Conservation (phyloP, 2,888 invertebrate genomes). For the Meiosimyza platycephala region DNA sequence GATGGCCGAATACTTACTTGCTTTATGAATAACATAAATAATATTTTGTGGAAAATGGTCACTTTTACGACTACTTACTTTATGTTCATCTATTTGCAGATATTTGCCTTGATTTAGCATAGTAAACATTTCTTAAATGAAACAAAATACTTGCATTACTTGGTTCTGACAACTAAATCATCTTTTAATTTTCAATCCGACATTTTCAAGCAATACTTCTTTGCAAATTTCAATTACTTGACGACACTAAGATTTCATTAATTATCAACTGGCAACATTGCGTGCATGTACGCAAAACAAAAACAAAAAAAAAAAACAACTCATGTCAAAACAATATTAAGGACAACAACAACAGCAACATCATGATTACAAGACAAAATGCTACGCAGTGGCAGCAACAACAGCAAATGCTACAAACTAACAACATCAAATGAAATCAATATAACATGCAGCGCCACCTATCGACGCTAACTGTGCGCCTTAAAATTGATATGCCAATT, state of each 20-base stretch:
- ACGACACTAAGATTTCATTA: slow-evolving; percentile 50
- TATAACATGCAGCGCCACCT: slow-evolving; percentile 56
- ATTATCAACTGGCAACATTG: slow-evolving; percentile 40
- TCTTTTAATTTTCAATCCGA: no score
- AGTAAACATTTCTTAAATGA: no score
- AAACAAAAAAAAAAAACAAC: slow-evolving; percentile 20
- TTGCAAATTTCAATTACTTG: slow-evolving; percentile 40
- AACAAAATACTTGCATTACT: no score
- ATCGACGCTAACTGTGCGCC: slow-evolving; percentile 55
- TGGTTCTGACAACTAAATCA: slow-evolving; percentile 29
- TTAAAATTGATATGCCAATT: slow-evolving; percentile 51
- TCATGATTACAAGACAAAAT: background rate
- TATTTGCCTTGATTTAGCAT: no score
- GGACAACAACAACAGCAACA: slow-evolving; percentile 5
- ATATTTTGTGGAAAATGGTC: no score
- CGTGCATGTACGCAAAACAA: slow-evolving; percentile 11
- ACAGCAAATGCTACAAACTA: background rate
- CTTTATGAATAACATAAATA: no score
- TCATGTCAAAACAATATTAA: slow-evolving; percentile 9
- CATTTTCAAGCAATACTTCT: no score
- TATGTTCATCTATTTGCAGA: no score
- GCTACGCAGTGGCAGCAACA: slow-evolving; percentile 7
- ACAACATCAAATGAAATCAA: slow-evolving; percentile 28
- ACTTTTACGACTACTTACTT: no score
- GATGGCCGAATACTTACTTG: no score